Conservation (phyloP, 2,888 invertebrate species). For the Ctena decussata region DNA sequence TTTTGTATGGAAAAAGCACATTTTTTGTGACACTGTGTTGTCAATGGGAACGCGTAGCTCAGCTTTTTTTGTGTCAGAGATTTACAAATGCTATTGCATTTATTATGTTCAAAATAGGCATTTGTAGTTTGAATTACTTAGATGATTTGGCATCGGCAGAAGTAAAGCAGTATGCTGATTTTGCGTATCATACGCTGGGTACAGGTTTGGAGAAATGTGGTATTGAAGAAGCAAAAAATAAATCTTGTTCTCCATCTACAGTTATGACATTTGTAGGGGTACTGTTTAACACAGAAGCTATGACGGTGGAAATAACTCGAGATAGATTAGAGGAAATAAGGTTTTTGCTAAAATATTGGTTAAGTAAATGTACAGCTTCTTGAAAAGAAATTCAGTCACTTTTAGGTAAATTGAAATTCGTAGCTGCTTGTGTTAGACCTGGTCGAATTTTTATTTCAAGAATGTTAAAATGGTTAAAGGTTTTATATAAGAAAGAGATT, state of each 20-base stretch:
- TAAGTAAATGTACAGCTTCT: not conserved
- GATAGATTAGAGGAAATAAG: constrained; percentile 2
- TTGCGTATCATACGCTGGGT: not conserved
- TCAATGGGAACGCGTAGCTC: not conserved
- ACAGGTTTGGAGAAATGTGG: not conserved
- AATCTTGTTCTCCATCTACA: not conserved
- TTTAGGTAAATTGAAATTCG: constrained; percentile 20
- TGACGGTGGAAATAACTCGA: constrained; percentile 4
- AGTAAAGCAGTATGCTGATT: not conserved
- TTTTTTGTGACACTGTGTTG: not conserved
- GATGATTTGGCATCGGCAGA: constrained; percentile 4
- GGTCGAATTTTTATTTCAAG: constrained; percentile 15
- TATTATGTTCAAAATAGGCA: constrained; percentile 1
- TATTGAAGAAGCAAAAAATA: not conserved
- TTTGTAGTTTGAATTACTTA: not conserved
- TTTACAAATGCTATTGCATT: not conserved
- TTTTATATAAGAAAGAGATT: not conserved
- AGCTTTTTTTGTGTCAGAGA: not conserved
- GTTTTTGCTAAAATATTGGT: not conserved
- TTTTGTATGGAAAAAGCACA: not conserved
- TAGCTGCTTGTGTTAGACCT: constrained; percentile 12
- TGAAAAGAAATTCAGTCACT: constrained; percentile 22
- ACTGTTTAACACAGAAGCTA: constrained; percentile 14
- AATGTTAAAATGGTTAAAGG: constrained; percentile 10
- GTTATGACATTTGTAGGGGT: constrained; percentile 7